Percentiles rank a stretch among this genome's conserved stretches.
Conservation (phyloP, 2,888 invertebrate species). For the Bellardia bayeri region DNA sequence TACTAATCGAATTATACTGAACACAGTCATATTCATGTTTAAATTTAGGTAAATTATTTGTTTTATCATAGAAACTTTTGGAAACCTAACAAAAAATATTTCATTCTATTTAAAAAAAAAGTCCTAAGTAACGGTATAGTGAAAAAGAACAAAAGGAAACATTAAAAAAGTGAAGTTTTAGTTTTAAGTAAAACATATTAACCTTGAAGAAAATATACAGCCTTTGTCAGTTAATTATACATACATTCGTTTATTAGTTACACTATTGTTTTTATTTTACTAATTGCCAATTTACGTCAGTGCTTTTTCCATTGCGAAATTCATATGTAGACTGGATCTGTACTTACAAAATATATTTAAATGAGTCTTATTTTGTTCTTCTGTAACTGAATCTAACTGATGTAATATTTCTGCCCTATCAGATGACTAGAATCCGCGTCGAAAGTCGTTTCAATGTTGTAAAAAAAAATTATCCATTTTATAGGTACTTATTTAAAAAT, state of each 20-base stretch:
- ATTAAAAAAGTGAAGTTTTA: not conserved
- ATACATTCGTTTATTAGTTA: not conserved
- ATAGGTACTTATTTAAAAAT: no score
- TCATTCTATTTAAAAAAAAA: not conserved
- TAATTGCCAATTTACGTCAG: not conserved
- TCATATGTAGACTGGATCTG: no score
- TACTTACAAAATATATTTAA: no score
- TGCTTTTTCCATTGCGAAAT: not conserved
- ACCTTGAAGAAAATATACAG: not conserved
- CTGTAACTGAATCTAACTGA: no score
- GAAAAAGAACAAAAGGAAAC: not conserved
- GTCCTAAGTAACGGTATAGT: not conserved
- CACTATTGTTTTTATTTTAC: not conserved
- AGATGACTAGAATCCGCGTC: no score
- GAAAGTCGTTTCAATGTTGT: no score
- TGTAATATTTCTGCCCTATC: no score
- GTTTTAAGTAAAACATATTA: not conserved
- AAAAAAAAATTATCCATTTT: no score
- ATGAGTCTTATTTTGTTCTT: no score
- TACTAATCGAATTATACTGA: constrained; percentile 1
- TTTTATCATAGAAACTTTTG: not conserved
- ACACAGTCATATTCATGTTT: not conserved
- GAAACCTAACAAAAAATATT: not conserved
- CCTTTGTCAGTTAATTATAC: not conserved
- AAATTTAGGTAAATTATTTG: not conserved